phyloP scores from a whole-genome alignment of 2,888 invertebrate genomes.

The Rotaria magnacalcarata region DNA sequence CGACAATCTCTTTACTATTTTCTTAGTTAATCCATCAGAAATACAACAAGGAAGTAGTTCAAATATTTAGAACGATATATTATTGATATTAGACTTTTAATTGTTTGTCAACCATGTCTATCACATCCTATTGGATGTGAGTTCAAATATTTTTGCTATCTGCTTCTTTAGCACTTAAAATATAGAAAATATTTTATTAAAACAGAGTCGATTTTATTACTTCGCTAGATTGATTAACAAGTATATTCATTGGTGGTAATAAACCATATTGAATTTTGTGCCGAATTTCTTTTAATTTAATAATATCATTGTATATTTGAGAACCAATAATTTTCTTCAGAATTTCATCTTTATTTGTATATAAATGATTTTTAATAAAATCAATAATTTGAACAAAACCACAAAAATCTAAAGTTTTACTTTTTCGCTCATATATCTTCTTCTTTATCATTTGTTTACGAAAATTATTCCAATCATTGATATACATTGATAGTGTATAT shows the following conservation, averaged over 20 bases:
- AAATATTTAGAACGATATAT: no score
- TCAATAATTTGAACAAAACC: not conserved
- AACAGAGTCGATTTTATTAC: not conserved
- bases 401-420: not conserved
- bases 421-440: constrained; percentile 3
- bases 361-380: not conserved
- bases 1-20: no score
- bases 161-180: no score
- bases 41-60: no score
- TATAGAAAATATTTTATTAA: no score
- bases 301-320: not conserved
- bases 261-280: constrained; percentile 9
- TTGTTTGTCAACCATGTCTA: no score
- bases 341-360: constrained; percentile 18
- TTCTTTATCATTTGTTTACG: constrained; percentile 15
- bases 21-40: no score
- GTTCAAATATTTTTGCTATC: no score
- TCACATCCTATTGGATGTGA: no score
- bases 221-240: not conserved
- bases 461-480: not conserved
- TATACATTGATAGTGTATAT: not conserved
- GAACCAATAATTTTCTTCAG: not conserved
- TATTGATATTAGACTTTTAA: no score
- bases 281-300: constrained; percentile 5
- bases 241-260: not conserved